These are phyloP conservation scores for Nomada flava DNA, from an alignment of 2,888 invertebrate species.

Conservation along the genomic window DNA sequence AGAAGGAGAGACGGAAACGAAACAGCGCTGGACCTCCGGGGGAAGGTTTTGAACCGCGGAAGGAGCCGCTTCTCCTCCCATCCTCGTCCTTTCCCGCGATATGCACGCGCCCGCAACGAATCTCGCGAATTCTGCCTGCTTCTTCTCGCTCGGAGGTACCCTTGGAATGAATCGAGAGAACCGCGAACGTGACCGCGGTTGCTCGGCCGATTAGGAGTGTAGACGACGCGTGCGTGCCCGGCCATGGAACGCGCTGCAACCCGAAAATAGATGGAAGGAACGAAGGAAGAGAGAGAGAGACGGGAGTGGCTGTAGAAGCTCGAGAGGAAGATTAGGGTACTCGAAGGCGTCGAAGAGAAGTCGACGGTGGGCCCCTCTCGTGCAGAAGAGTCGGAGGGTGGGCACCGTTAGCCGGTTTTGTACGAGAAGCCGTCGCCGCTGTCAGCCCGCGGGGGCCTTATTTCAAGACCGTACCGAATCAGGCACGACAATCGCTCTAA, in stretches of 20 bases:
- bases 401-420: constrained; percentile 77
- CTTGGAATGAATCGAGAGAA: not conserved
- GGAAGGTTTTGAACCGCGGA: constrained; percentile 66
- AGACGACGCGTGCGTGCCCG: constrained; percentile 19
- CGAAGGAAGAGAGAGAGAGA: constrained; percentile 5
- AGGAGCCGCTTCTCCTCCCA: constrained; percentile 51
- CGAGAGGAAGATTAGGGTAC: constrained; percentile 72
- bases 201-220: constrained; percentile 16
- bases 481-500: constrained; percentile 81
- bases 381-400: constrained; percentile 70
- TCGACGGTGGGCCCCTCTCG: constrained; percentile 55
- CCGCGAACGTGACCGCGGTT: constrained; percentile 8
- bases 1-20: constrained; percentile 54
- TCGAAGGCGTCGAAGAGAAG: constrained; percentile 70
- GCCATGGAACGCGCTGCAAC: not conserved
- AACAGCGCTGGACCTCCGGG: constrained; percentile 67
- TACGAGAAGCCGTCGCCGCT: constrained; percentile 74
- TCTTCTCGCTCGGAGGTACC: not conserved
- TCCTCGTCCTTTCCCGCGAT: not conserved
- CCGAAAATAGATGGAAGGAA: constrained; percentile 19
- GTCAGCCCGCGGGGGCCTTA: constrained; percentile 79
- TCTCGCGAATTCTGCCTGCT: not conserved
- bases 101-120: not conserved
- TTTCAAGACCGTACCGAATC: constrained; percentile 80
- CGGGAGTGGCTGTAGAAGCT: constrained; percentile 43